Conservation (phyloP, 2,888 invertebrate species). For the Meloe dianella region DNA sequence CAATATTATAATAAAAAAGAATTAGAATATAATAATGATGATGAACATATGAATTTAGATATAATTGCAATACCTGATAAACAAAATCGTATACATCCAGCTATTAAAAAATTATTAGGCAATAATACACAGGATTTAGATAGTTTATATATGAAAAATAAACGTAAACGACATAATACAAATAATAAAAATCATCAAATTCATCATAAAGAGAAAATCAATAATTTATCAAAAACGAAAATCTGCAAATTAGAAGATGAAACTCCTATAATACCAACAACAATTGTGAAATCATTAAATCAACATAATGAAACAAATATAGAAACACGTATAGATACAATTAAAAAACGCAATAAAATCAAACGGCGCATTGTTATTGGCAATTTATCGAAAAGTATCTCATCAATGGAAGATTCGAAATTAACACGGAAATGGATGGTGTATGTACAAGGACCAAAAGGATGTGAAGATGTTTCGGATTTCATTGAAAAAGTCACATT, state of each 20-base stretch:
- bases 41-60: conserved; percentile 48
- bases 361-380: conserved; percentile 62
- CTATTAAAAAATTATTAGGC: conserved; percentile 74
- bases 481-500: conserved; percentile 79
- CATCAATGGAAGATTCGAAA: conserved; percentile 69
- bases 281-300: conserved; percentile 25
- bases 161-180: conserved; percentile 30
- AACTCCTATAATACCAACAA: background rate
- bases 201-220: conserved; percentile 26
- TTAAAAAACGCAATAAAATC: conserved; percentile 50
- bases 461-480: conserved; percentile 65
- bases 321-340: background rate
- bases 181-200: conserved; percentile 26
- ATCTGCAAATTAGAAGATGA: conserved; percentile 36
- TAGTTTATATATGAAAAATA: conserved; percentile 49
- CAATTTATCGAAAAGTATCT: conserved; percentile 86
- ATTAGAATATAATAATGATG: conserved; percentile 56
- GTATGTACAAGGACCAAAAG: conserved; percentile 77
- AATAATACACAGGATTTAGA: conserved; percentile 56
- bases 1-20: conserved; percentile 68
- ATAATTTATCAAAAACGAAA: conserved; percentile 26
- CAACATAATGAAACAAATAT: conserved; percentile 27
- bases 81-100: conserved; percentile 73
- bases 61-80: conserved; percentile 34
- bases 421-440: conserved; percentile 91